Base-by-base conservation (phyloP, 1,140 invertebrate genomes). In the Drosophila setifemur region DNA sequence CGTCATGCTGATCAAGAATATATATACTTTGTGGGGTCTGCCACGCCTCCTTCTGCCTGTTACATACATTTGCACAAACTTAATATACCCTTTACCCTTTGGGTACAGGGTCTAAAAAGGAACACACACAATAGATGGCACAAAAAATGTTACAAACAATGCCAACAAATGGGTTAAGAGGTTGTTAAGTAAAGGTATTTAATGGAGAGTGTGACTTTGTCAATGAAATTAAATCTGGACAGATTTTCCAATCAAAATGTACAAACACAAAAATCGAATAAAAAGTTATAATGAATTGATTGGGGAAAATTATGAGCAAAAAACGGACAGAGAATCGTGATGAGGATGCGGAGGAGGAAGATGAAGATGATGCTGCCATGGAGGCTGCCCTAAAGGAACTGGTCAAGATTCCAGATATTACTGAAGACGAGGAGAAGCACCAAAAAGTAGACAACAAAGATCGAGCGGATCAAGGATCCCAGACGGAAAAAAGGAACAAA, bases 191-290 rank as follows among this genome's bases (percentile, higher is more conserved):
- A n/a, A 26, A 21, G n/a, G 42, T 37, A n/a, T n/a, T n/a, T n/a
- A n/a, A n/a, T n/a, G n/a, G n/a, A n/a, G n/a, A n/a, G n/a, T n/a
- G n/a, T n/a, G n/a, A n/a, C n/a, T n/a, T n/a, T n/a, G n/a, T n/a
- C n/a, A 25, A 29, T 18, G 26, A 37, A 9, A 37, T 50, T 33
- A 33, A 44, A 42, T 49, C 55, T 40, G 60, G 25, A 3, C 42
- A n/a, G 75, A 85, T 86, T 79, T 86, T 75, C 52, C 53, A 79
- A 64, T 86, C 81, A 79, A 73, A 72, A 39, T 31, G 16, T 18
- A 75, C 21, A 66, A 12, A 45, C 14, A 9, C 11, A 19, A 39
- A 31, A 25, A 21, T 16, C 12, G 23, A 4, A 43, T 19, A 43
- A 37, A 35, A 23, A 2, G 9, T 28, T 14, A 12, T 16, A 14